Evolutionary conservation across 2,888 invertebrate species (phyloP).

Genomic region (Podotricha telesiphe): DNA sequence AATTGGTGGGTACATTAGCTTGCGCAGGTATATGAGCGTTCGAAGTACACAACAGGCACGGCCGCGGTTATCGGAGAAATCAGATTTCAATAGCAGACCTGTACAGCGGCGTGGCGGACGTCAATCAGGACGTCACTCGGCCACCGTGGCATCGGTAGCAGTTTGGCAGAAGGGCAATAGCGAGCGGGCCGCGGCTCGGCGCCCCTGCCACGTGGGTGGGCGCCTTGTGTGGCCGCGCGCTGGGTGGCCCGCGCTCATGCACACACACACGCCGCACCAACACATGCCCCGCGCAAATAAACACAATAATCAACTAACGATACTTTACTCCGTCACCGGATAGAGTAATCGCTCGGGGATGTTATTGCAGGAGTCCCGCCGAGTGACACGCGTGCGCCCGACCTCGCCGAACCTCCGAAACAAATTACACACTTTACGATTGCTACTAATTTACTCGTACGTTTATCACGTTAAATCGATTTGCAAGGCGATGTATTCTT

Average conservation of each 20-base stretch:
- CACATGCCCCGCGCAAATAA: constrained; percentile 78
- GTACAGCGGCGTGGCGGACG: constrained; percentile 58
- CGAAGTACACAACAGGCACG: constrained; percentile 25
- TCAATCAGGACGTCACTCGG: constrained; percentile 60
- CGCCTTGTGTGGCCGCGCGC: constrained; percentile 81
- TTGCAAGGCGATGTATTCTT: constrained; percentile 20
- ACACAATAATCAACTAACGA: constrained; percentile 83
- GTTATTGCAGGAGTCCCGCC: constrained; percentile 58
- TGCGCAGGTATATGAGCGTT: constrained; percentile 28
- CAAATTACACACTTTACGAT: constrained; percentile 27
- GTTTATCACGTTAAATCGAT: constrained; percentile 22
- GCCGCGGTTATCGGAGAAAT: constrained; percentile 36
- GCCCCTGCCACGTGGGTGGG: constrained; percentile 81
- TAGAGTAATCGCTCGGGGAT: constrained; percentile 78
- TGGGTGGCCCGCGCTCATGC: constrained; percentile 69
- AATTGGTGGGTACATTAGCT: constrained; percentile 11
- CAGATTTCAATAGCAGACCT: constrained; percentile 39
- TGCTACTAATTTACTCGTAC: constrained; percentile 23
- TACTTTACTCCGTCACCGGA: constrained; percentile 82
- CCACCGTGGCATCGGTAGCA: constrained; percentile 55
- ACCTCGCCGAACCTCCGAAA: constrained; percentile 34
- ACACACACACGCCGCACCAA: constrained; percentile 64
- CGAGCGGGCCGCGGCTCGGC: constrained; percentile 68
- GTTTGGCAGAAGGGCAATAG: constrained; percentile 51
- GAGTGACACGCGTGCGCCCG: constrained; percentile 66